Evolutionary conservation across 2,888 invertebrate genomes (phyloP), one percentile per base, ranked within the genome.

Genomic region (Nephrotoma appendiculata): DNA sequence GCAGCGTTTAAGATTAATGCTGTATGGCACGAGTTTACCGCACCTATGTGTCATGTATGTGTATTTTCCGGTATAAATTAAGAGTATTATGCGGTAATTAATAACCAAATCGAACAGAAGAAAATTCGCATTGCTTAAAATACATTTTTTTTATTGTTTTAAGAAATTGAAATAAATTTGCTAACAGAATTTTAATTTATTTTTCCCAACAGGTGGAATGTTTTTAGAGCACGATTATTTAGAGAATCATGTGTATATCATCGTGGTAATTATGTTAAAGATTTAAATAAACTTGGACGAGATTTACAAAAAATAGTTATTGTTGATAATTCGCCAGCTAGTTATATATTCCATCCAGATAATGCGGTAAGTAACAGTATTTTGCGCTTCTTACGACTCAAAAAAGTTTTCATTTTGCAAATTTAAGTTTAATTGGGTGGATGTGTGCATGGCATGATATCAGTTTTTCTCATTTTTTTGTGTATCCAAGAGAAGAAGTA

Each of bases 201-300:
- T 45, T 19, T 31, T 86, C 48, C 41, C 41, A 48, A 52, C 91
- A 96, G 96, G 93, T 98, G 98, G 98, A 97, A 97, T 90, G 98
- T 99, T 89, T 98, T 98, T 93, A 95, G 98, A 90, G 96, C 97
- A 89, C 95, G 99, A 90, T 93, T 99, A 90, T 99, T 99, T 94
- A 95, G 99, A 92, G 99, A 99, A 94, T 98, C 99, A 89, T 99
- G 99, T 94, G 99, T 99, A 92, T 99, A 98, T 94, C 98, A 99
- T 93, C 95, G 98, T 92, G 99, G 99, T 89, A 99, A 99, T 93
- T 99, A 99, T 93, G 99, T 99, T 90, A 99, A 99, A 94, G 99
- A 99, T 94, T 95, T 99, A 90, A 98, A 98, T 94, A 97, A 98
- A 91, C 94, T 99, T 89, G 99, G 99, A 88, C 94, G 99, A 88